A percentile compares a stretch with the other conserved stretches of the same genome.
phyloP scores from a whole-genome alignment of 2,797 vertebrate species.

The Neopelma chrysocephalum region DNA sequence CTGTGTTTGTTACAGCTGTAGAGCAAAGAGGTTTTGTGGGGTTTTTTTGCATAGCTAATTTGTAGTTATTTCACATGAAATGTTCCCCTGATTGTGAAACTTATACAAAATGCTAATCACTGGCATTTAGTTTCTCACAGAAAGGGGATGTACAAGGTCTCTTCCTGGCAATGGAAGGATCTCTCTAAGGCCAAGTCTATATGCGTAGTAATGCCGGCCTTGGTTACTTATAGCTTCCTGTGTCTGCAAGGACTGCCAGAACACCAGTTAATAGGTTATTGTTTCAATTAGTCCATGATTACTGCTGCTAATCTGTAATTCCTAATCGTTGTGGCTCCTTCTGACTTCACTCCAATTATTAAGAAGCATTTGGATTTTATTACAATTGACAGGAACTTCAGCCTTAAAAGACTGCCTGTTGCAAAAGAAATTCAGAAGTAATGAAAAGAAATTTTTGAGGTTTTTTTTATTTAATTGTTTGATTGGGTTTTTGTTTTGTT shows the following conservation, averaged over 20 bases:
- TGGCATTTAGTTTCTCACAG: neutral
- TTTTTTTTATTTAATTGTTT: neutral
- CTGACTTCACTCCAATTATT: slow-evolving; percentile 67
- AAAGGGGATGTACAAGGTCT: neutral
- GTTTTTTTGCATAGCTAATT: neutral
- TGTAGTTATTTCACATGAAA: neutral
- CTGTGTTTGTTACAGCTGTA: neutral
- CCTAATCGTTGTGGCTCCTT: slow-evolving; percentile 57
- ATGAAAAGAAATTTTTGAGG: slow-evolving; percentile 27
- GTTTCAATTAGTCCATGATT: slow-evolving; percentile 72
- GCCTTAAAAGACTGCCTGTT: slow-evolving; percentile 30
- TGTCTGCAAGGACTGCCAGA: slow-evolving; percentile 12
- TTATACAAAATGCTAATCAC: neutral
- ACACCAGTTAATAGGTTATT: slow-evolving; percentile 68
- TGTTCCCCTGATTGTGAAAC: neutral
- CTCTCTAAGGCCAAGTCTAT: neutral
- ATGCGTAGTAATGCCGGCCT: neutral
- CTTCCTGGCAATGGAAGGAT: neutral
- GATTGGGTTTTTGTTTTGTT: neutral
- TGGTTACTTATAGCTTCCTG: neutral
- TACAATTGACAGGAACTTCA: slow-evolving; percentile 66
- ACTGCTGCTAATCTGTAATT: slow-evolving; percentile 64
- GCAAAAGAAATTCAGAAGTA: slow-evolving; percentile 35
- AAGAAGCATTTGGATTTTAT: slow-evolving; percentile 72
- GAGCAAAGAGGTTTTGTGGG: neutral